Base-by-base conservation (phyloP, 2,113 vertebrate genomes). In the Chascanopsetta lugubris region DNA sequence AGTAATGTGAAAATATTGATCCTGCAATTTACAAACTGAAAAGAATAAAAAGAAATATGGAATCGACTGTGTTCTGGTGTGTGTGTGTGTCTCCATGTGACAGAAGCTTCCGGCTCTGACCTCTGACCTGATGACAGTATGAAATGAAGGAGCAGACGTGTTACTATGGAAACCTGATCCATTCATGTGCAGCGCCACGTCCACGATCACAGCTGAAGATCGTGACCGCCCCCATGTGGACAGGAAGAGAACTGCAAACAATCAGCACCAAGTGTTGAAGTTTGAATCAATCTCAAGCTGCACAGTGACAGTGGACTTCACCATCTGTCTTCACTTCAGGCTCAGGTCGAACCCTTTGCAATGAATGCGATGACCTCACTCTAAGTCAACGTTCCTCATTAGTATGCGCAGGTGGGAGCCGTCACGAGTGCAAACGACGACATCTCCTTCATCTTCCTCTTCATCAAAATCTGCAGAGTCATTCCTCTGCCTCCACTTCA, bases 1-100 rank as follows among this genome's bases (percentile, higher is more conserved):
- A 94, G 94, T 98, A 94, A 96, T 93, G 97, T 98, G 95, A 93
- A 93, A 93, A 93, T 93, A 93, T 93, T 93, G 93, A 94, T 93
- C 92, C 93, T 93, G 93, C 92, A 94, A 95, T 94, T 95, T 96
- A 94, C 95, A 94, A 95, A 88, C 79, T 91, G 80, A 94, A 94
- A 94, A 93, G 90, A 97, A 97, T 96, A 97, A 98, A 95, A 93
- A 94, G 67, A 89, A 91, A 77, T 68, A 61, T 79, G 69, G 72
- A 85, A 66, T 61, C 77, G 47, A 29, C 32, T 80, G 70, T 79
- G 34, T 34, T 56, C 62, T n/a, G n/a, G 22, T 79, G 58, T 25
- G 6, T 61, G 55, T 73, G 51, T 71, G 60, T 69, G 38, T 59
- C 36, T 43, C 5, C 21, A 61, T 50, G 38, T 25, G 6, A 30